phyloP scores from a whole-genome alignment of 2,113 vertebrate genomes.

The Thermophis baileyi region DNA sequence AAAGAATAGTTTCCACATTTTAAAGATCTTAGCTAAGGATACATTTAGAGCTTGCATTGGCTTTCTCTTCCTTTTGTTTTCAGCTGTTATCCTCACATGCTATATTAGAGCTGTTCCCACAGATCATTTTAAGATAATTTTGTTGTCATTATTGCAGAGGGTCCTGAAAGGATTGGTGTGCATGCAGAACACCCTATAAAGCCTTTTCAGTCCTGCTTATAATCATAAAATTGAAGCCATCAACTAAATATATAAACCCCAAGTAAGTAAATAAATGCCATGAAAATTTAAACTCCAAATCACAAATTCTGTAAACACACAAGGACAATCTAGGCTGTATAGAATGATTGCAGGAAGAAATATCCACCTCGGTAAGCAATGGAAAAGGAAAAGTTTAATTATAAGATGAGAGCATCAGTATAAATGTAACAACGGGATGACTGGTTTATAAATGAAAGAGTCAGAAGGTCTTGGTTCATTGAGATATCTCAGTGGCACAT shows the following conservation, averaged over 20 bases:
- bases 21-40: not conserved
- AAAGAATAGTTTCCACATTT: not conserved
- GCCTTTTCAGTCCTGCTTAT: not conserved
- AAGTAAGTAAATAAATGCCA: not conserved
- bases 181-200: not conserved
- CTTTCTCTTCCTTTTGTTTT: not conserved
- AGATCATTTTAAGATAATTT: not conserved
- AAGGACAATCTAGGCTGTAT: not conserved
- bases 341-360: not conserved
- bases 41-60: constrained; percentile 5
- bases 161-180: not conserved
- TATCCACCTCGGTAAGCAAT: not conserved
- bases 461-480: not conserved
- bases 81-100: not conserved
- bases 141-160: not conserved
- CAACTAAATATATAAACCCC: not conserved
- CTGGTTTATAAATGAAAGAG: not conserved
- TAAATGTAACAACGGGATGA: not conserved
- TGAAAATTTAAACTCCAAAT: not conserved
- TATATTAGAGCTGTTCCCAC: not conserved
- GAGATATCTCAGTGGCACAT: not conserved
- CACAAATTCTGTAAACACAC: not conserved
- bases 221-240: not conserved
- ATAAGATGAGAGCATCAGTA: not conserved
- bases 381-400: not conserved